Evolutionary conservation across 2,888 invertebrate species (phyloP), one percentile per base, ranked within the genome.

Genomic region (Erebia ligea): DNA sequence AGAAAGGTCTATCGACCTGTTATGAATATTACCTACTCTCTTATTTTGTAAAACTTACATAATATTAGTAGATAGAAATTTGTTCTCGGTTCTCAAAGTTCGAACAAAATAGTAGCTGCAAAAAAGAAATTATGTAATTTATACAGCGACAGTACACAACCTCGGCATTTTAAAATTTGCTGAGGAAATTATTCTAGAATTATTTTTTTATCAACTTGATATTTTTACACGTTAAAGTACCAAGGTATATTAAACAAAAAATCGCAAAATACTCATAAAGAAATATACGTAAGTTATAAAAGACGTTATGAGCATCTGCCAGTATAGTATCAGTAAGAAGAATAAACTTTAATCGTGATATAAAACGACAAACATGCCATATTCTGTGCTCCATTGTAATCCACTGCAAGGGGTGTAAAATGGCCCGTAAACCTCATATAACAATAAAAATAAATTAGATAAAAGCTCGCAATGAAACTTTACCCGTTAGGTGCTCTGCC

Each of bases 401-500:
- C 84, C 84, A 85, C 84, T 83, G 81, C 78, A 82, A 82, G 79
- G 82, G 84, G 82, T 85, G 86, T 90, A 89, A 90, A 90, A 89
- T 80, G 81, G 80, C 78, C 81, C 89, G 86, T 91, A 88, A 90
- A 89, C 85, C 84, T 87, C 86, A 89, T 89, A 87, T 84, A 90
- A 90, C 90, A 87, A 87, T 92, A 91, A 92, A 91, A 91, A 90
- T 90, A 92, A 91, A 92, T 91, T 88, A 91, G 88, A 90, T 88
- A 88, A 90, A 90, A 90, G 89, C 91, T 85, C 83, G 86, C 89
- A 90, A 89, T 90, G 88, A 88, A 92, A 91, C 90, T 91, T 91
- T 83, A 81, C 80, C 86, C 88, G 86, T 92, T 91, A 91, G n/a
- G n/a, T n/a, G n/a, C 85, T 80, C 81, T 75, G 76, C 79, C 82